These are phyloP conservation scores for Crotalus viridis DNA, from an alignment of 2,113 vertebrate species.

Conservation along the genomic window DNA sequence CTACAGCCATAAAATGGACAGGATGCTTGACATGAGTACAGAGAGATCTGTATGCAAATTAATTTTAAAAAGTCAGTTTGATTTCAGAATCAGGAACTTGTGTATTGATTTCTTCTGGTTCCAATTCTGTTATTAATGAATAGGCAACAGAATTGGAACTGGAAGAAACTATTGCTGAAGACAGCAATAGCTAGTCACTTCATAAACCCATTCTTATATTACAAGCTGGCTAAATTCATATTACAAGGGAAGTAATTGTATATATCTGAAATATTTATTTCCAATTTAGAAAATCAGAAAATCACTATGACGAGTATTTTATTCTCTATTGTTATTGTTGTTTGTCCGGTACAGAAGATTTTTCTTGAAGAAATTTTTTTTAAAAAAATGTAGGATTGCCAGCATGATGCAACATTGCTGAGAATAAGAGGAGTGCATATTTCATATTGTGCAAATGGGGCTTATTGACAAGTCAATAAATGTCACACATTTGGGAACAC, in stretches of 20 bases:
- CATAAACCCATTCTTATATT: not conserved
- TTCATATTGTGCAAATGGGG: not conserved
- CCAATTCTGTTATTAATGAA: not conserved
- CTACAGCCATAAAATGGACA: not conserved
- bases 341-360: not conserved
- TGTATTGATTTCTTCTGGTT: not conserved
- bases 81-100: not conserved
- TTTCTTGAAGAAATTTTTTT: not conserved
- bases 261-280: not conserved
- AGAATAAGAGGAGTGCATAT: not conserved
- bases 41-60: not conserved
- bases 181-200: not conserved
- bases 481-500: not conserved
- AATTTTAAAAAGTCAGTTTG: not conserved
- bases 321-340: not conserved
- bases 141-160: too few species aligned
- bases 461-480: constrained; percentile 6
- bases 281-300: not conserved
- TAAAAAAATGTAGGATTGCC: not conserved
- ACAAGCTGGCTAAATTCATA: not conserved
- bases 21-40: not conserved
- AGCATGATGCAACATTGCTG: not conserved
- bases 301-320: not conserved
- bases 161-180: not conserved
- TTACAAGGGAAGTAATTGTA: not conserved